Evolutionary conservation across 2,113 vertebrate species (phyloP).

Genomic region (Uria lomvia): DNA sequence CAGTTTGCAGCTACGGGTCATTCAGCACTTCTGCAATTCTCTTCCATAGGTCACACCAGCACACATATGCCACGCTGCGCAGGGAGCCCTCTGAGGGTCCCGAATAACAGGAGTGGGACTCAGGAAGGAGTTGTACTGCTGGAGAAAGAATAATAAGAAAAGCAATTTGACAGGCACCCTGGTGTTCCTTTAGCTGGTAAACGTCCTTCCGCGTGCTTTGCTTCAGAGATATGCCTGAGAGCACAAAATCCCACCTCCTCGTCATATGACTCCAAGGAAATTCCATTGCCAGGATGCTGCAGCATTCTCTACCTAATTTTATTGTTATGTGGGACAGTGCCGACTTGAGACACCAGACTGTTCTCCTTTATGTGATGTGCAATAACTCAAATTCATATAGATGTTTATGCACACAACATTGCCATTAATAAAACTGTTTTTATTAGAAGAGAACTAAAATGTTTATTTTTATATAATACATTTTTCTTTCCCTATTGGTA

Average conservation of each 20-base stretch:
- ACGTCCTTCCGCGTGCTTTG: neutral
- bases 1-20: neutral
- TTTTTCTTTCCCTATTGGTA: neutral
- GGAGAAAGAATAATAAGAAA: neutral
- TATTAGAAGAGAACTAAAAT: neutral
- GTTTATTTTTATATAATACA: neutral
- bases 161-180: neutral
- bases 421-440: neutral
- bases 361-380: neutral
- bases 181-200: neutral
- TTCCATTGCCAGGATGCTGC: neutral
- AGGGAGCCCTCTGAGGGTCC: neutral
- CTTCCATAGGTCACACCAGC: neutral
- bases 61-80: fast-evolving
- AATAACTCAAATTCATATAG: neutral
- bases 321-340: neutral
- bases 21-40: neutral
- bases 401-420: neutral
- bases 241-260: neutral
- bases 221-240: neutral
- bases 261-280: neutral
- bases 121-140: neutral
- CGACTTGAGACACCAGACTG: neutral
- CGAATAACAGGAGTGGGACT: neutral
- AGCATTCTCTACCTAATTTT: neutral